A percentile compares a stretch with the other conserved stretches of the same genome.
Evolutionary conservation across 2,113 vertebrate species (phyloP).

Genomic region (Candoia aspera): DNA sequence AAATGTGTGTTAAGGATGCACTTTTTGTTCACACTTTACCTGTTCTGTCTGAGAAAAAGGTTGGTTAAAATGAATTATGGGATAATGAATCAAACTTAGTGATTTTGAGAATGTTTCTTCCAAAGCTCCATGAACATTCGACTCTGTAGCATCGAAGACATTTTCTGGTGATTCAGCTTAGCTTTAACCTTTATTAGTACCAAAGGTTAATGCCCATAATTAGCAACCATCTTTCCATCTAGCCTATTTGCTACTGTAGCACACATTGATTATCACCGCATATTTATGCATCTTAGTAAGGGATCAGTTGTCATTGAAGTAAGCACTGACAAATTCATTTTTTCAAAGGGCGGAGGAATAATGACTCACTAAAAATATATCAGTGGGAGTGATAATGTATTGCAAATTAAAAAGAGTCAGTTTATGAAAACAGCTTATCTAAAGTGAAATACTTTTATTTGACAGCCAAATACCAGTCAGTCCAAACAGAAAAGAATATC

Average conservation of each 20-base stretch:
- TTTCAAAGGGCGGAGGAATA: conserved; percentile 40
- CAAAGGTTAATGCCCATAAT: conserved; percentile 27
- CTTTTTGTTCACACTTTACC: background rate
- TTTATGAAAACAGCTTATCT: conserved; percentile 32
- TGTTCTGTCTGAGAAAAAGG: background rate
- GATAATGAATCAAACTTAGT: background rate
- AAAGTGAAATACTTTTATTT: background rate
- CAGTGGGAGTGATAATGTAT: conserved; percentile 10
- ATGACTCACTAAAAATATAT: conserved; percentile 14
- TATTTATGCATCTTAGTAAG: conserved; percentile 16
- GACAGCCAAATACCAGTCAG: conserved; percentile 12
- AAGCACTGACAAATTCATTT: background rate
- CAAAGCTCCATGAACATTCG: background rate
- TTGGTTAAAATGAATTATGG: background rate
- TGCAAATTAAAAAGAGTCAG: conserved; percentile 25
- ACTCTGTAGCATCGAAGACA: conserved; percentile 5
- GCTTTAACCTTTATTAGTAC: conserved; percentile 8
- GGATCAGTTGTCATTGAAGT: background rate
- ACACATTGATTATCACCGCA: conserved; percentile 17
- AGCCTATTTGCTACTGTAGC: conserved; percentile 1
- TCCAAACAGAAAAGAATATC: conserved; percentile 29
- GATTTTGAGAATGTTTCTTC: conserved; percentile 9
- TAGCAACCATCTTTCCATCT: background rate
- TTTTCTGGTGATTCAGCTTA: background rate
- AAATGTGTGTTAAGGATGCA: background rate